phyloP scores from a whole-genome alignment of 2,113 vertebrate species.

The Pygoscelis antarcticus region DNA sequence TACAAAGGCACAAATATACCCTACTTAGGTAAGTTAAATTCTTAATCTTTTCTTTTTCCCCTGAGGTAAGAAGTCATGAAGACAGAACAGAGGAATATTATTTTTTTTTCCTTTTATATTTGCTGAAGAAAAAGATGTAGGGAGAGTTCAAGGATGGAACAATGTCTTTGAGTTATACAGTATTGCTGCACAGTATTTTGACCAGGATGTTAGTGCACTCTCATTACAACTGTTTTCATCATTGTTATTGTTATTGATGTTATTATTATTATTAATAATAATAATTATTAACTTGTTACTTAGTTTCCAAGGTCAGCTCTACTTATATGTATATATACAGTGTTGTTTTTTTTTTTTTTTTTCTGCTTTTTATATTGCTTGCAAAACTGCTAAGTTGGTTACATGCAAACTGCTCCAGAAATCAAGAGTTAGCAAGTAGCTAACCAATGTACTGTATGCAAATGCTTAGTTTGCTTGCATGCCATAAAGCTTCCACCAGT shows the following conservation, averaged over 20 bases:
- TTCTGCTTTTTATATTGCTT: not conserved
- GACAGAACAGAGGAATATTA: not conserved
- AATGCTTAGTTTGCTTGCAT: not conserved
- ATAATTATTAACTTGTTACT: not conserved
- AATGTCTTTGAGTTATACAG: not conserved
- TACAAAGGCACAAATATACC: not conserved
- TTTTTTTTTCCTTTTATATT: not conserved
- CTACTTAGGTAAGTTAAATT: not conserved
- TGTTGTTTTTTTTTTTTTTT: accelerated
- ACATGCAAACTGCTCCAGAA: not conserved
- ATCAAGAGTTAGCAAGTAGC: not conserved
- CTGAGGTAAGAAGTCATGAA: not conserved
- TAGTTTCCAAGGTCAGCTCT: not conserved
- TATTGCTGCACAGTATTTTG: not conserved
- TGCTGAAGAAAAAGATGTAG: not conserved
- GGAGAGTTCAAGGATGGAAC: not conserved
- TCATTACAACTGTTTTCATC: not conserved
- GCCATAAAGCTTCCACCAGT: not conserved
- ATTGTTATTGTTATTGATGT: not conserved
- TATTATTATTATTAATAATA: not conserved
- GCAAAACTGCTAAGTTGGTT: not conserved
- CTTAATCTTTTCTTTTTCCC: not conserved
- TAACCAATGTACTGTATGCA: not conserved
- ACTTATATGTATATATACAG: not conserved
- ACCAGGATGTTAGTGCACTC: not conserved